Percentiles rank a stretch among this genome's conserved stretches.
Evolutionary conservation across 2,113 vertebrate species (phyloP).

Genomic region (Callaeas wilsoni): DNA sequence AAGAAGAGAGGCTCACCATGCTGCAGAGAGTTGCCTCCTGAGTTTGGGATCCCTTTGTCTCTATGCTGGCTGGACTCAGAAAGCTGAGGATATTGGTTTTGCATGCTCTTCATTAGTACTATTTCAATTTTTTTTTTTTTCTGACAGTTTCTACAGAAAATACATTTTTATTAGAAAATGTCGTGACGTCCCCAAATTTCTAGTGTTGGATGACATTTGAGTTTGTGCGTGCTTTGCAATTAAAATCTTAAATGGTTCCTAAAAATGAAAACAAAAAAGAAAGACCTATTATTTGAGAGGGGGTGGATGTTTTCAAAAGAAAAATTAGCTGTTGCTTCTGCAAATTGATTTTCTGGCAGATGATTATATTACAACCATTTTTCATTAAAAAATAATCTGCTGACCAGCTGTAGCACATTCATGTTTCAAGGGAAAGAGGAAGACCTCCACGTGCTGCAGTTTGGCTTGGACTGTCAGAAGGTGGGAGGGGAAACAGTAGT

Average conservation of each 20-base stretch:
- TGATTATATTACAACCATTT: conserved; percentile 9
- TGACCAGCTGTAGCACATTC: conserved; percentile 1
- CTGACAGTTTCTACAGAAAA: neutral
- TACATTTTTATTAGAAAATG: neutral
- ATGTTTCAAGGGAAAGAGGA: neutral
- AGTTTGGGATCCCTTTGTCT: neutral
- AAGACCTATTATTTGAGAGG: neutral
- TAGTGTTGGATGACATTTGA: neutral
- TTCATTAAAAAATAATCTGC: conserved; percentile 26
- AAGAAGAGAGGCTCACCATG: neutral
- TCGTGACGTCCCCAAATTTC: neutral
- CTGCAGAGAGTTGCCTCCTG: rapidly evolving
- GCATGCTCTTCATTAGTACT: neutral
- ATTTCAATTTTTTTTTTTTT: neutral
- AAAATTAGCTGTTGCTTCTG: conserved; percentile 49
- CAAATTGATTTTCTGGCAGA: conserved; percentile 40
- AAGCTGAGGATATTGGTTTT: neutral
- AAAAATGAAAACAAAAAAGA: neutral
- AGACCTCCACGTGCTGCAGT: neutral
- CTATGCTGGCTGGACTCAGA: neutral
- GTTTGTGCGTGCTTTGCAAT: neutral
- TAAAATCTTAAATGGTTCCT: neutral
- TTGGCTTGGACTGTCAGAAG: neutral
- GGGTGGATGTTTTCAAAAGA: neutral
- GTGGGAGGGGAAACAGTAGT: neutral